These are phyloP conservation scores for Saccostrea glomerata DNA, from an alignment of 1,140 invertebrate species.

Conservation along the genomic window DNA sequence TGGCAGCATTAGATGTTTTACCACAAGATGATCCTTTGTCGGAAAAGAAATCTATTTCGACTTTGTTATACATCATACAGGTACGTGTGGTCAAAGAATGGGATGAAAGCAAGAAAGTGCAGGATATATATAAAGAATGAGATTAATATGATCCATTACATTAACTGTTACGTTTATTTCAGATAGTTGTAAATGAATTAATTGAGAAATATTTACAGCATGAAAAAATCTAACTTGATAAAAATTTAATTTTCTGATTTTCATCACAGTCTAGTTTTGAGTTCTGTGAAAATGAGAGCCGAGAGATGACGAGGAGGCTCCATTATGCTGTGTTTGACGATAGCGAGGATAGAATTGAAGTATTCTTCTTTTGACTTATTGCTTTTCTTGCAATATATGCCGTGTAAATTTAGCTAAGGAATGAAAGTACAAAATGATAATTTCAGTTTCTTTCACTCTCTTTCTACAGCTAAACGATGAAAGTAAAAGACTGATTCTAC, in stretches of 20 bases:
- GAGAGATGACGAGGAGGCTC: not conserved
- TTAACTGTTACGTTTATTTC: too few relatives aligned
- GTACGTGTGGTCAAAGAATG: not conserved
- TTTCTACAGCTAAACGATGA: not conserved
- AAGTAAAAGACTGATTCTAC: conserved; percentile 4
- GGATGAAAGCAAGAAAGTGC: not conserved
- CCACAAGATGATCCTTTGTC: not conserved
- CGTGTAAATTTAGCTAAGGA: not conserved
- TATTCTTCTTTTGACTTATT: not conserved
- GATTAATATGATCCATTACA: too few relatives aligned
- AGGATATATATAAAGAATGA: not conserved
- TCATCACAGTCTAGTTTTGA: not conserved
- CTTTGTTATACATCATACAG: conserved; percentile 14
- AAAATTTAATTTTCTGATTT: not conserved
- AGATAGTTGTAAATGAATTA: too few relatives aligned
- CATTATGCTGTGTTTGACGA: not conserved
- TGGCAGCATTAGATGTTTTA: conserved; percentile 1
- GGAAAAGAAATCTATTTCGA: conserved; percentile 35
- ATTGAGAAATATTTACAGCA: too few relatives aligned
- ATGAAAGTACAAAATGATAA: not conserved
- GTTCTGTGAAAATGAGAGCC: conserved; percentile 1
- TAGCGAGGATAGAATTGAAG: not conserved
- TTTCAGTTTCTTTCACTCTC: not conserved
- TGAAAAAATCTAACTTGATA: too few relatives aligned
- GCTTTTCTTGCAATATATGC: not conserved